phyloP scores from a whole-genome alignment of 2,888 invertebrate species.

The Gortyna flavago region DNA sequence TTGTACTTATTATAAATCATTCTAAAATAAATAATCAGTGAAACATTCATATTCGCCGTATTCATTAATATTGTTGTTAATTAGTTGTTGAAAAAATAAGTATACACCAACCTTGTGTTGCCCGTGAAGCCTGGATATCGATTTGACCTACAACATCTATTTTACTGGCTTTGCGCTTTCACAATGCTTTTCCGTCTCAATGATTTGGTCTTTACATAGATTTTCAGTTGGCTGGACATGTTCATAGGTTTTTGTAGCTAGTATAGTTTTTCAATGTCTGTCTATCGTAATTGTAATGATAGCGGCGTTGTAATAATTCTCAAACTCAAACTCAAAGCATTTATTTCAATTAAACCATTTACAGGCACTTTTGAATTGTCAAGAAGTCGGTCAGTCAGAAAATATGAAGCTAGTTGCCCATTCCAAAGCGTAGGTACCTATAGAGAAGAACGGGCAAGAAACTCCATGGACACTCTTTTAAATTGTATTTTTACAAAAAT shows the following conservation, averaged over 20 bases:
- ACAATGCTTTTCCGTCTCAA: slow-evolving; percentile 53
- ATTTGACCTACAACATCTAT: slow-evolving; percentile 42
- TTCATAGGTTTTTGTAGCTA: slow-evolving; percentile 7
- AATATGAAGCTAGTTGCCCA: no score
- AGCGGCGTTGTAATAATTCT: no score
- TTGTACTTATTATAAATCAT: no score
- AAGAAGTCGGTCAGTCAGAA: no score
- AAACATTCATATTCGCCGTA: not conserved
- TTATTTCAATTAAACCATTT: no score
- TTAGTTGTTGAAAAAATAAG: not conserved
- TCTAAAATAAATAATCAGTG: not conserved
- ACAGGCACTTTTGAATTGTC: no score
- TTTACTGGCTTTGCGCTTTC: slow-evolving; percentile 38
- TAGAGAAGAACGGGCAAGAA: no score
- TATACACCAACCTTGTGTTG: not conserved
- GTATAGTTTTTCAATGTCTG: not conserved
- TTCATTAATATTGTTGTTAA: slow-evolving; percentile 1
- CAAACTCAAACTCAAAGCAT: no score
- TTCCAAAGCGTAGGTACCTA: no score
- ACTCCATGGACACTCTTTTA: no score
- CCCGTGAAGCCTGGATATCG: slow-evolving; percentile 17
- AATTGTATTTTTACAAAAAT: no score
- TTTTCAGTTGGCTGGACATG: slow-evolving; percentile 35
- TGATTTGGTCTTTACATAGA: slow-evolving; percentile 35
- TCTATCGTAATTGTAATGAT: not conserved